Evolutionary conservation across 2,113 vertebrate genomes (phyloP).

Genomic region (Heteronetta atricapilla): DNA sequence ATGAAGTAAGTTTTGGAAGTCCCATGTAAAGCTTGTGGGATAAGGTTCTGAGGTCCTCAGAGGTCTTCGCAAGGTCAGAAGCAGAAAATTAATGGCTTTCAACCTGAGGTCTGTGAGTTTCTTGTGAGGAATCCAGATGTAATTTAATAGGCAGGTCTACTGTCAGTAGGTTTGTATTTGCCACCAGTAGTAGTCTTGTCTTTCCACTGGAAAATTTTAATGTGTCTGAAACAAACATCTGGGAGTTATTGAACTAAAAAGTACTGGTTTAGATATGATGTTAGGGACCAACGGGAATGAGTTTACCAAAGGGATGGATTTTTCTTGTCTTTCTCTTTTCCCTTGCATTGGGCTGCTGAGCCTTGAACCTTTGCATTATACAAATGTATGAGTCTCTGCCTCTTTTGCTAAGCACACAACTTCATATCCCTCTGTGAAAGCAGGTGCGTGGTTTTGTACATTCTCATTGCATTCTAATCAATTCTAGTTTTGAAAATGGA

Average conservation of each 20-base stretch:
- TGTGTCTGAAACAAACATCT: background rate
- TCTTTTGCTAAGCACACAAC: background rate
- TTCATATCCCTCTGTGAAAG: background rate
- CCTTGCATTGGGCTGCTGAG: background rate
- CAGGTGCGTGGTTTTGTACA: background rate
- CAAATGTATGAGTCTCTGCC: background rate
- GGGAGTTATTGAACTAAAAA: slow-evolving; percentile 2
- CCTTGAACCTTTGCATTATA: background rate
- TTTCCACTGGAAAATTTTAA: background rate
- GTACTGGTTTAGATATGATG: accelerated
- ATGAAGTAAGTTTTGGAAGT: background rate
- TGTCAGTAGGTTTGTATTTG: background rate
- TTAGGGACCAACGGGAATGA: background rate
- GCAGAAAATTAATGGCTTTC: slow-evolving; percentile 1
- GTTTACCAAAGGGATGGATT: background rate
- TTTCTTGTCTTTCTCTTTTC: background rate
- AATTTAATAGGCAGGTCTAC: background rate
- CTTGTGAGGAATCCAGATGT: slow-evolving; percentile 13
- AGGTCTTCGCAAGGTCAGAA: slow-evolving; percentile 42
- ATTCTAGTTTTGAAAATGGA: background rate
- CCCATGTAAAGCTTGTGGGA: background rate
- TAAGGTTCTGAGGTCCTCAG: background rate
- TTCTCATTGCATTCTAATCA: background rate
- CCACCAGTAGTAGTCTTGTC: background rate
- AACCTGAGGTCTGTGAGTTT: background rate